These are phyloP conservation scores for Heliothis virescens DNA, from an alignment of 1,140 invertebrate species.

Conservation along the genomic window DNA sequence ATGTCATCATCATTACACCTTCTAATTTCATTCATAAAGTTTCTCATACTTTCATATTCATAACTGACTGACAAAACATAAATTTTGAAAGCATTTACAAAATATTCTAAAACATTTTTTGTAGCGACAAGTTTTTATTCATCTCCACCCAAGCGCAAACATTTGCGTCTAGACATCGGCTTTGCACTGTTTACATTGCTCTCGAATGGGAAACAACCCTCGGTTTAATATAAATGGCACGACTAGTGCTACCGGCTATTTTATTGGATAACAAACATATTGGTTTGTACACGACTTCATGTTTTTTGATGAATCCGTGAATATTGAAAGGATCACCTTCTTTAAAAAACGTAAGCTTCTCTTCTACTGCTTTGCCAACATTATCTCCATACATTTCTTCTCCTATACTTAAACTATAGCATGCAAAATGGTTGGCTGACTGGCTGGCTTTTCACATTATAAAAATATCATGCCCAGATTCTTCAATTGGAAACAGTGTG, in stretches of 20 bases:
- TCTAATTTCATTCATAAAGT: too few relatives aligned
- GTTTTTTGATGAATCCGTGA: not conserved
- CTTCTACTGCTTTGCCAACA: too few relatives aligned
- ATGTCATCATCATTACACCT: too few relatives aligned
- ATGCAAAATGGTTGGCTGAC: too few relatives aligned
- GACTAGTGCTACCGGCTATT: not conserved
- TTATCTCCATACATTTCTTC: too few relatives aligned
- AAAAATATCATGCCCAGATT: too few relatives aligned
- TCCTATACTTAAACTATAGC: too few relatives aligned
- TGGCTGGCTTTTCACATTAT: too few relatives aligned
- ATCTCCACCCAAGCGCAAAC: constrained; percentile 22
- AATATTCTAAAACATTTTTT: constrained; percentile 15
- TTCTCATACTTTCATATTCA: too few relatives aligned
- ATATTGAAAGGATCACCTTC: not conserved
- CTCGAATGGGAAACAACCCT: constrained; percentile 14
- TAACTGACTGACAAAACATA: not conserved
- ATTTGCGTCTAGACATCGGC: constrained; percentile 33
- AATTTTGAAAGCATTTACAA: not conserved
- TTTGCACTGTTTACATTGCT: constrained; percentile 13
- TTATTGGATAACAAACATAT: constrained; percentile 10
- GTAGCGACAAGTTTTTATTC: constrained; percentile 3
- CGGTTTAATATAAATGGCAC: constrained; percentile 21
- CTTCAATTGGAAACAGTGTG: too few relatives aligned
- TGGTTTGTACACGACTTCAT: not conserved
- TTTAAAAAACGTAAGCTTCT: too few relatives aligned